Evolutionary conservation across 2,888 invertebrate species (phyloP), one percentile per base, ranked within the genome.

Genomic region (Ochropleura plecta): DNA sequence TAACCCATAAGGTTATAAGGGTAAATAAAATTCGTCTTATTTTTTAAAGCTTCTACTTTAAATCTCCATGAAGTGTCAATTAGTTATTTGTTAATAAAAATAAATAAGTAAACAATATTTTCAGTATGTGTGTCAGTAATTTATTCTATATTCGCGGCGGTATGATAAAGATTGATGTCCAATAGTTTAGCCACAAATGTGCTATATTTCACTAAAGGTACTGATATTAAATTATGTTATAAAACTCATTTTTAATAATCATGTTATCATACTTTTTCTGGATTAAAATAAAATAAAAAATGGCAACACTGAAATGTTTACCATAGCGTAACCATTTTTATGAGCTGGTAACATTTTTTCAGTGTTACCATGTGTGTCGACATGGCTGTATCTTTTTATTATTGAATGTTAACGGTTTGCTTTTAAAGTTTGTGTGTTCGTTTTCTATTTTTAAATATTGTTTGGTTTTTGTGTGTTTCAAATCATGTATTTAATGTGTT

Each of bases 201-300:
- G 86, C 86, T 86, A 84, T 83, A 81, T 75, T 74, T 69, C 72
- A 65, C 72, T 10, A 72, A 81, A 76, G 86, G 86, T 86, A 80
- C 86, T 85, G 81, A 74, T 81, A 78, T 69, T 71, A 66, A 74
- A 77, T 78, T 70, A 81, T 20, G 65, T 59, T 82, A 62, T 67
- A 49, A 77, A 81, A 60, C 46, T 68, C 40, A 60, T 81, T 53
- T 75, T 72, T 75, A 53, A 59, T 69, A 60, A 62, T 51, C 63
- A 73, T 73, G 18, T 65, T 68, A 68, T 49, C 55, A 63, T 66
- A 73, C 53, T 59, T 67, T 67, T 73, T 71, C 63, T 64, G 67
- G 7, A 62, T 20, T 55, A 20, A 69, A 71, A 60, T 75, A 0
- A 6, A 51, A 42, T 77, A 16, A 55, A 68, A 64, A 82, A 63